Evolutionary conservation across 2,888 invertebrate species (phyloP), one percentile per base, ranked within the genome.

Genomic region (Icerya purchasi): DNA sequence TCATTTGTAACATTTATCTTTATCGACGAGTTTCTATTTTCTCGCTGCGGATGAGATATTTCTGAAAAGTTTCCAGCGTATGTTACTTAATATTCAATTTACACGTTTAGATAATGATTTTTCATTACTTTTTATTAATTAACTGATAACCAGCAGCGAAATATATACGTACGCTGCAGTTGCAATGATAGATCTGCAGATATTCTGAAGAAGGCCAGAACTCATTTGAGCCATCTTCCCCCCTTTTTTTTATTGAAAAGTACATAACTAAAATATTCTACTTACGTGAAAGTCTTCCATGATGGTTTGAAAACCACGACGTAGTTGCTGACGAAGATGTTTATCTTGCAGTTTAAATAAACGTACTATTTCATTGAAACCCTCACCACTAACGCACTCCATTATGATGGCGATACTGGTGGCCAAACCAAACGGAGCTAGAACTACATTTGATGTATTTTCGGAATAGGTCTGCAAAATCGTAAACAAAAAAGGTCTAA

Each of bases 361-460:
- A 24, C 63, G 50, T 1, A 63, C 58, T 19, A 68, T 64, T 58
- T 69, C 68, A 5, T 65, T 61, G 3, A 66, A 65, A 1, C 68
- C 64, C 56, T 65, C 63, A 10, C 66, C 65, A 5, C 65, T 64
- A 1, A 67, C 61, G 18, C 65, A 67, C 56, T 69, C 69, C 59
- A 68, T 62, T 54, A 67, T 62, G 65, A 69, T 66, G 18, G 68
- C 67, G 5, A 69, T 56, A 57, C 64, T 67, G n/a, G 66, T 65
- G 0, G 68, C 65, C 25, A 68, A 62, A 5, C 68, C 68, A 50
- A 68, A 67, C 10, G 69, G 68, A 2, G 68, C 66, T 54, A 68
- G 63, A 5, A 68, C 66, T 52, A 68, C 62, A 60, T 69, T 68
- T n/a, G 67, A 66, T n/a, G 65, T 56, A 2, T 65, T 65, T 2